phyloP scores from a whole-genome alignment of 2,888 invertebrate species.

The Hylaea fasciaria region DNA sequence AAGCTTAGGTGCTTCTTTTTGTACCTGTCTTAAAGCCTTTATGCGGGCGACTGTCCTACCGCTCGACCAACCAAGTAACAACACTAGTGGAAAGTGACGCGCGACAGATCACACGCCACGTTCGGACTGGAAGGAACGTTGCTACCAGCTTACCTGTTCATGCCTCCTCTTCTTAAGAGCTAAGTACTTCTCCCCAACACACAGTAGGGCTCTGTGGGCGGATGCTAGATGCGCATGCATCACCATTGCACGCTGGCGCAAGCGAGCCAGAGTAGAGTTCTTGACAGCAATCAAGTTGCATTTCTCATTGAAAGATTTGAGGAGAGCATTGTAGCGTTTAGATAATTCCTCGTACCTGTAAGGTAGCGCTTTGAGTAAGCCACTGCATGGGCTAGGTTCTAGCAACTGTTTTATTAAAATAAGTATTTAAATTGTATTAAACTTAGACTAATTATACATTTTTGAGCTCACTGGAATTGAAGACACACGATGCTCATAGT shows the following conservation, averaged over 20 bases:
- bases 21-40: too few relatives aligned
- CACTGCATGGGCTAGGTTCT: too few relatives aligned
- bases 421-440: too few relatives aligned
- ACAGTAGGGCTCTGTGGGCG: constrained; percentile 62
- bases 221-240: constrained; percentile 58
- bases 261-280: constrained; percentile 53
- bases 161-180: constrained; percentile 60
- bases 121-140: neutral
- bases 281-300: constrained; percentile 51
- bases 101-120: too few relatives aligned
- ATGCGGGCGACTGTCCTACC: too few relatives aligned
- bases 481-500: constrained; percentile 83
- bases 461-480: constrained; percentile 79
- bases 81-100: too few relatives aligned
- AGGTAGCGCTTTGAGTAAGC: neutral
- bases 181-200: constrained; percentile 71
- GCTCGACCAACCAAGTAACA: too few relatives aligned
- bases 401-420: too few relatives aligned
- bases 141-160: constrained; percentile 51
- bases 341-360: constrained; percentile 73
- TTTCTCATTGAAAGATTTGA: constrained; percentile 65
- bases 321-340: constrained; percentile 65
- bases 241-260: constrained; percentile 50
- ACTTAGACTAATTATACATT: neutral
- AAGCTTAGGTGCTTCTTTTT: neutral